Conservation (phyloP, 1,140 invertebrate genomes). For the Aphis gossypii region DNA sequence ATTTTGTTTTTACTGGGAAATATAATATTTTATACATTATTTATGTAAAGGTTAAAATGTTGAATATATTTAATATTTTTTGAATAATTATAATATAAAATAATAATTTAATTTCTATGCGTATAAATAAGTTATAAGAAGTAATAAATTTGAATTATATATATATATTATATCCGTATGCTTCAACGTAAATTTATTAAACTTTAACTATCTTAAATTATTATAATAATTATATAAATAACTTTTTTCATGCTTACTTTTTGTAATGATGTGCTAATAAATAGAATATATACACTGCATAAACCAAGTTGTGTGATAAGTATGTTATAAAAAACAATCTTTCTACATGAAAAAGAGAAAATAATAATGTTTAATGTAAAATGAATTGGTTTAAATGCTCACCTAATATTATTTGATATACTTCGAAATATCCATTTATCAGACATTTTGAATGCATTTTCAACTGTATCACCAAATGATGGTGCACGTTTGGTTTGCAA, state of each 20-base stretch:
- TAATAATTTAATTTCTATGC: background rate
- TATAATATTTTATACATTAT: background rate
- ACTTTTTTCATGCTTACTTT: conserved; percentile 57
- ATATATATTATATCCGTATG: background rate
- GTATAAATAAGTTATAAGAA: too few species aligned
- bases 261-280: conserved; percentile 71
- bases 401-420: background rate
- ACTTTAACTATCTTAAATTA: background rate
- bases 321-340: conserved; percentile 82
- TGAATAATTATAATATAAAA: background rate
- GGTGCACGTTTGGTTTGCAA: background rate
- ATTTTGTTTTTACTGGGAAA: background rate
- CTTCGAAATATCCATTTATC: conserved; percentile 44
- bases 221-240: background rate
- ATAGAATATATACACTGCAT: conserved; percentile 96
- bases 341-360: conserved; percentile 58
- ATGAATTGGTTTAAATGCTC: background rate
- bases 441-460: conserved; percentile 51
- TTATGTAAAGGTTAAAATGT: background rate
- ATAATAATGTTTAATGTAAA: background rate
- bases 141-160: background rate
- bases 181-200: background rate
- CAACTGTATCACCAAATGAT: conserved; percentile 40
- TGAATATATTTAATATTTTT: background rate
- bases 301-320: conserved; percentile 95